These are phyloP conservation scores for Gallirallus australis DNA, from an alignment of 2,797 vertebrate species.

Conservation along the genomic window DNA sequence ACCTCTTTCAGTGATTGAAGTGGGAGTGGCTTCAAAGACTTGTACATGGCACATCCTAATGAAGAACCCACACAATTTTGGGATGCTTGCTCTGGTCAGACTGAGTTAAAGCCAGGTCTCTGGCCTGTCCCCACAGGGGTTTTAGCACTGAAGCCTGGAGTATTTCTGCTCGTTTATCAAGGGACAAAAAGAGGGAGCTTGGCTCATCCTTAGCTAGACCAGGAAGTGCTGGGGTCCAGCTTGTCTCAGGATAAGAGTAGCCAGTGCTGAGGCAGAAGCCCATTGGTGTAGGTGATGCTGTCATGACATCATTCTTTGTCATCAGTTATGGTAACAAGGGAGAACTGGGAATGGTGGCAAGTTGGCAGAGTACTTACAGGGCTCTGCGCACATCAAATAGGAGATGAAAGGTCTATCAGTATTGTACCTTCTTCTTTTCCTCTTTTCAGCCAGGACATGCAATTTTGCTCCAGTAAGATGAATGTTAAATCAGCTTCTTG, in stretches of 20 bases:
- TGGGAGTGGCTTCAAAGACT: background rate
- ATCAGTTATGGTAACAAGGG: background rate
- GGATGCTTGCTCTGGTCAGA: background rate
- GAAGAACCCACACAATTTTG: background rate
- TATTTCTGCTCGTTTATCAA: background rate
- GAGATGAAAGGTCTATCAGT: background rate
- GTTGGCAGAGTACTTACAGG: background rate
- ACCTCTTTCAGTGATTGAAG: background rate
- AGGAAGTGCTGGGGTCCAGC: background rate
- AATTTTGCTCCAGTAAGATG: background rate
- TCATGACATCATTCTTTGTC: background rate
- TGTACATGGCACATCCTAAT: background rate
- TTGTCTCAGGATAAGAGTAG: background rate
- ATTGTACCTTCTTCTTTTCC: background rate
- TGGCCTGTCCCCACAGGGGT: background rate
- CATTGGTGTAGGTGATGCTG: background rate
- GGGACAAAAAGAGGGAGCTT: background rate
- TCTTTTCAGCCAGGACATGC: background rate
- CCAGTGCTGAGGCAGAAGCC: background rate
- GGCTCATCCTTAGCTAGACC: background rate
- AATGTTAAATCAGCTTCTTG: background rate
- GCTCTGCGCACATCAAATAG: background rate
- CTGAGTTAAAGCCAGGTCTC: background rate
- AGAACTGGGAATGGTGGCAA: background rate
- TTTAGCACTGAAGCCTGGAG: background rate